Base-by-base conservation (phyloP, 2,113 vertebrate species). In the Eurystomus gularis region DNA sequence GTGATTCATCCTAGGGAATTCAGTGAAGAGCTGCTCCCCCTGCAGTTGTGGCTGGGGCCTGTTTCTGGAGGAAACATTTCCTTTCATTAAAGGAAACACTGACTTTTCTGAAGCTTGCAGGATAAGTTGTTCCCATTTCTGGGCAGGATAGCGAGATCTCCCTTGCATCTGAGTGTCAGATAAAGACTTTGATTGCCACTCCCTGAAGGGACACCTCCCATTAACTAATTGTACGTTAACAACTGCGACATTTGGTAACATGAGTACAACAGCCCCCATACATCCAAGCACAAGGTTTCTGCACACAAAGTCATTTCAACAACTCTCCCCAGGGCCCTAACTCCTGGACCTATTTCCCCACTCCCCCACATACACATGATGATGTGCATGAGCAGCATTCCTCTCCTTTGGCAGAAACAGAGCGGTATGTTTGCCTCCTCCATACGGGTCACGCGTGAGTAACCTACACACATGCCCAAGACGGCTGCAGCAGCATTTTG, bases 361-460 rank as follows among this genome's bases (percentile, higher is more conserved):
- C 25, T 58, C n/a, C 57, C 55, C n/a, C 54, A 40, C 20, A 6
- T 7, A 3, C 12, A 71, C 9, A 4, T 1, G 11, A 12, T 10
- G 31, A 76, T 5, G 21, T 64, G 33, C 23, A 35, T 0, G 9
- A 82, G 54, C 68, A 81, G 35, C 23, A 33, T 21, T 25, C 2
- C 40, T 19, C 29, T 66, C 64, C 62, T n/a, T 20, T 16, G 23
- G 52, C 21, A n/a, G 60, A 35, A 60, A 49, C 19, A 35, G 46
- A 11, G 19, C 31, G 23, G 28, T 19, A 4, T 14, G 7, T 60
- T 65, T 64, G 28, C 39, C 70, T 72, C 33, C 48, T 55, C 57
- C 25, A 1, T 0, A 17, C 7, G 11, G 14, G 13, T 20, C 55
- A 33, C 0, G 0, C 15, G 18, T 25, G 82, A 49, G 44, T 1